A percentile compares a stretch with the other conserved stretches of the same genome.
Evolutionary conservation across 2,797 vertebrate species (phyloP).

Genomic region (Oryzias sinensis): DNA sequence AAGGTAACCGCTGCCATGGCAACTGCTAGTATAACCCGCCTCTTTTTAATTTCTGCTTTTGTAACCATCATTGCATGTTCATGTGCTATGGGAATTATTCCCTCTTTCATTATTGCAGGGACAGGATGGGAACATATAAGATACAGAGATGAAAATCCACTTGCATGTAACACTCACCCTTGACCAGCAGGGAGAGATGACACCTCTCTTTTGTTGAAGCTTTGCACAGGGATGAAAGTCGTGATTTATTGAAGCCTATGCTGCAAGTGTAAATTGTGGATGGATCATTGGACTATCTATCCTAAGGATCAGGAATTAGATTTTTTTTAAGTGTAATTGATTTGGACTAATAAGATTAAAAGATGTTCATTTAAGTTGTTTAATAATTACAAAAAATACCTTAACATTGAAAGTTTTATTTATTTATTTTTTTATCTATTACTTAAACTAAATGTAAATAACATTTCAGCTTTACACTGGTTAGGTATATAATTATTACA

Average conservation of each 20-base stretch:
- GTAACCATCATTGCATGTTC: constrained; percentile 7
- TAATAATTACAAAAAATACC: no score
- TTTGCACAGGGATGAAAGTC: neutral
- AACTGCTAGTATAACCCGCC: constrained; percentile 45
- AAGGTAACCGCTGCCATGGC: constrained; percentile 82
- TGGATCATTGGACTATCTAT: no score
- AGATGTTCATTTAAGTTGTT: no score
- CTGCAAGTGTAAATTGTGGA: neutral
- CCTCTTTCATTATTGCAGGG: neutral
- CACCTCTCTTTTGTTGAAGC: neutral
- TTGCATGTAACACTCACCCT: constrained; percentile 27
- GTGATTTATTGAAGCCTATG: constrained; percentile 4
- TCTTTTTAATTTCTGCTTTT: neutral
- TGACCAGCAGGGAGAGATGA: constrained; percentile 60
- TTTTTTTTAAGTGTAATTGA: no score
- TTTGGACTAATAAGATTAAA: no score
- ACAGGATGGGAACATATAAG: neutral
- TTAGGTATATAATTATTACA: no score
- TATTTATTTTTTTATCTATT: no score
- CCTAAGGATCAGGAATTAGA: no score
- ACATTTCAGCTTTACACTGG: no score
- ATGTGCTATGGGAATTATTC: constrained; percentile 6
- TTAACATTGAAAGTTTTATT: no score
- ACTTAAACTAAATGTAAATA: no score
- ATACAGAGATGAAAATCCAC: constrained; percentile 6